Base-by-base conservation (phyloP, 92 coral and sea anemone genomes). In the Bergia puertoricense region DNA sequence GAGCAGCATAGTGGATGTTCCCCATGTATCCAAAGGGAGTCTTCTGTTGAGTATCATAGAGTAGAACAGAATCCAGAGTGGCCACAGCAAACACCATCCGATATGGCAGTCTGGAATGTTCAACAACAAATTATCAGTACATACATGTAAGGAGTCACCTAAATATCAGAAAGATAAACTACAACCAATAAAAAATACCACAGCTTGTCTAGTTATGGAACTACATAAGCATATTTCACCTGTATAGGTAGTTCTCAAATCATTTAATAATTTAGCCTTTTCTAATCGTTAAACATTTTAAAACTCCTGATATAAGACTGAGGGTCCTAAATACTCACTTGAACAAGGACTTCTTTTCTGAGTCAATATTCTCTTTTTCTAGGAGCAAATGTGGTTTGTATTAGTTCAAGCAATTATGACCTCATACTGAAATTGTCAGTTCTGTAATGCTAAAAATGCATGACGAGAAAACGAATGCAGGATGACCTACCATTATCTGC, bases 21-120 rank as follows among this genome's bases (percentile, higher is more conserved):
- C 96, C 91, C 56, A 97, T 86, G 76, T 68, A 95, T 23, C 92
- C 97, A 92, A 97, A 95, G 6, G 99, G 99, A 22, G 80, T 56
- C 51, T 79, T 81, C 81, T 93, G 99, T 50, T 95, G 99, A 30
- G 99, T 95, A 91, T 97, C 99, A 18, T 97, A 97, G 36, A 97
- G 87, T 1, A 95, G 91, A 50, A 97, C 93, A n/a, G 97, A 90
- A 76, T 97, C 95, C 79, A 97, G 80, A 0, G 99, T 94, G 39
- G 99, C 99, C 39, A 97, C 96, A 6, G 98, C 98, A 80, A 97
- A 92, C 54, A 97, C 96, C 98, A 95, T 95, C 30, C 98, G 94
- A 75, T 97, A 97, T 1, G 99, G 96, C 65, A 95, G 91, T 85
- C 99, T 97, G 66, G 76, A 69, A 90, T 71, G 23, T 11, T 54